Conservation (phyloP, 2,113 vertebrate species). For the Paratilapia polleni region DNA sequence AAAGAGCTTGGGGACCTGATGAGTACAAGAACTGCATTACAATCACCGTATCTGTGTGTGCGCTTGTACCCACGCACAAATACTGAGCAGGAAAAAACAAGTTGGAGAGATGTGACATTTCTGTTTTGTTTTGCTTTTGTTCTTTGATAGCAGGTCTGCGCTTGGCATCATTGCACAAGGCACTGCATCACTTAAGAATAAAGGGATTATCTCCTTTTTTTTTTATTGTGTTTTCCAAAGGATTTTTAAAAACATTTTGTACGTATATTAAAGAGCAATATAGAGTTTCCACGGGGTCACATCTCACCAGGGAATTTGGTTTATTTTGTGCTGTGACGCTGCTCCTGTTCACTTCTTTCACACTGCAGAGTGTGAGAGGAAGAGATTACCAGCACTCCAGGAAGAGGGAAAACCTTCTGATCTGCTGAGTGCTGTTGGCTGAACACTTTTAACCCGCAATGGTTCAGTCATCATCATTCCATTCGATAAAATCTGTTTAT, state of each 20-base stretch:
- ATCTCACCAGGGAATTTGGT: slow-evolving; percentile 4
- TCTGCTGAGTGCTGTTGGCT: slow-evolving; percentile 21
- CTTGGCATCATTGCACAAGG: not conserved
- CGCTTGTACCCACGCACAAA: slow-evolving; percentile 3
- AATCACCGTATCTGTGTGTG: slow-evolving; percentile 49
- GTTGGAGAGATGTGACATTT: not conserved
- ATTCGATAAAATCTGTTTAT: slow-evolving; percentile 40
- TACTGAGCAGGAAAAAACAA: slow-evolving; percentile 1
- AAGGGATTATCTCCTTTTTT: not conserved
- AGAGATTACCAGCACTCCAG: slow-evolving; percentile 59
- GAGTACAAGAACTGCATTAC: slow-evolving; percentile 72
- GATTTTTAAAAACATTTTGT: not conserved
- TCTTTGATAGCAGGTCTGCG: not conserved
- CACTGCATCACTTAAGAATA: not conserved
- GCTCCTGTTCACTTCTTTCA: slow-evolving; percentile 35
- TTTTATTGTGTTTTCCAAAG: not conserved
- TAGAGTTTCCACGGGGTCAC: slow-evolving; percentile 12
- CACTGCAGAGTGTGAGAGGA: slow-evolving; percentile 43
- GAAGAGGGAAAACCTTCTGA: slow-evolving; percentile 39
- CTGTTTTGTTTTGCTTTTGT: slow-evolving; percentile 24
- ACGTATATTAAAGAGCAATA: not conserved
- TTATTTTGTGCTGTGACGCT: slow-evolving; percentile 33
- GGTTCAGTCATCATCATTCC: slow-evolving; percentile 30
- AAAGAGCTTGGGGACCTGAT: slow-evolving; percentile 63
- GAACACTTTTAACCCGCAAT: slow-evolving; percentile 6